Percentiles rank a stretch among this genome's conserved stretches.
phyloP scores from a whole-genome alignment of 2,888 invertebrate species.

The Urechis unicinctus region DNA sequence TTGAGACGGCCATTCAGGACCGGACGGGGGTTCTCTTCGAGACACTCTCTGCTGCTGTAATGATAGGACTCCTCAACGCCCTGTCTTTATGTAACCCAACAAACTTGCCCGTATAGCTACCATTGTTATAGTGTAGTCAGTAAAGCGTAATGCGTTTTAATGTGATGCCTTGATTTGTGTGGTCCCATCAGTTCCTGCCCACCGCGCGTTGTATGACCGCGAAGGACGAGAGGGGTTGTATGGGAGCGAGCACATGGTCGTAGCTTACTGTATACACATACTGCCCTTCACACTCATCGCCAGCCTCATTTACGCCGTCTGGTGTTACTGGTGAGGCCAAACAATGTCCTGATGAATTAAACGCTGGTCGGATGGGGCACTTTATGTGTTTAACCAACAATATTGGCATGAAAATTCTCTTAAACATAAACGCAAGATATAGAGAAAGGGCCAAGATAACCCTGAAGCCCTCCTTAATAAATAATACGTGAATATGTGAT shows the following conservation, averaged over 20 bases:
- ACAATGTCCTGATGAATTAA: too few species aligned
- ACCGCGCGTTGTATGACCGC: conserved; percentile 33
- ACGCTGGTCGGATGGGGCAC: too few species aligned
- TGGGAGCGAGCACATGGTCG: conserved; percentile 27
- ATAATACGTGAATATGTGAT: too few species aligned
- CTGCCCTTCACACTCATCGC: conserved; percentile 29
- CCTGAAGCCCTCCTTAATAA: too few species aligned
- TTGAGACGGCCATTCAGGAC: background rate
- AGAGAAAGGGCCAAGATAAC: too few species aligned
- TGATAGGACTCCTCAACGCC: background rate
- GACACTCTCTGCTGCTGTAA: background rate
- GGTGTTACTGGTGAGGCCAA: conserved; percentile 32
- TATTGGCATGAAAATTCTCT: too few species aligned
- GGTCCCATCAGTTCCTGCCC: conserved; percentile 30
- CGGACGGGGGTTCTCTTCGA: background rate
- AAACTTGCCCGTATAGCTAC: too few species aligned
- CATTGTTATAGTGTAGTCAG: background rate
- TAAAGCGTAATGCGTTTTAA: background rate
- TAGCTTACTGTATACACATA: conserved; percentile 33
- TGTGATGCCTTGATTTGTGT: background rate
- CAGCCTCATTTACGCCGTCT: conserved; percentile 26
- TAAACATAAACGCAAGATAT: too few species aligned
- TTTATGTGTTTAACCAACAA: too few species aligned
- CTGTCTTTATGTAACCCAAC: background rate
- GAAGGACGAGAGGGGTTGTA: conserved; percentile 37